A percentile compares a stretch with the other conserved stretches of the same genome.
Evolutionary conservation across 2,797 vertebrate species (phyloP).

Genomic region (Halcyon chelicuti): DNA sequence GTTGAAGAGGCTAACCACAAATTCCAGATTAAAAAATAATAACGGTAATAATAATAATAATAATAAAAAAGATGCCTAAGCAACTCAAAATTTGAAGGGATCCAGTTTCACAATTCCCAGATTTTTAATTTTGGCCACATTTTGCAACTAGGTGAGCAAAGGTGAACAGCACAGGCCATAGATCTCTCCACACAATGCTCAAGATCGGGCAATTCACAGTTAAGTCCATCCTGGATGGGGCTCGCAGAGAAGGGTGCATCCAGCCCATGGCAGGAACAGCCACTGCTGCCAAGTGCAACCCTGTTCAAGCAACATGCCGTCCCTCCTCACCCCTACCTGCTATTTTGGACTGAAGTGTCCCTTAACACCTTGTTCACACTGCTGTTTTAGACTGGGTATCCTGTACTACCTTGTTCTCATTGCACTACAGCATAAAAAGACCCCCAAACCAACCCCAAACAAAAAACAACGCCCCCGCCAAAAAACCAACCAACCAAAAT

Average conservation of each 20-base stretch:
- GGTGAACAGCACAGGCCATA: background rate
- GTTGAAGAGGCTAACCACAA: background rate
- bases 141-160: background rate
- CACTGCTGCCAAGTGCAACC: rapidly evolving
- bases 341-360: background rate
- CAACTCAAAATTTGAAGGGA: background rate
- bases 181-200: background rate
- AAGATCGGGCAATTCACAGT: background rate
- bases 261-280: background rate
- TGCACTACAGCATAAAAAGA: background rate
- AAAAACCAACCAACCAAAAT: background rate
- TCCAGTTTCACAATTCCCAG: background rate
- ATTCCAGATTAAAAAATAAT: background rate
- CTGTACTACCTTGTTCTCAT: background rate
- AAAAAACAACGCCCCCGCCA: background rate
- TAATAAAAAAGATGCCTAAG: too few species aligned
- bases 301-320: background rate
- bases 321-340: background rate
- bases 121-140: background rate
- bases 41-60: background rate
- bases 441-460: rapidly evolving
- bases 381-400: background rate
- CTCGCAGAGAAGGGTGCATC: background rate
- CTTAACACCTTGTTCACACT: background rate
- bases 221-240: background rate